Evolutionary conservation across 37 sponge, comb jelly and placozoan genomes (phyloP).

Genomic region (Oscarella lobularis): DNA sequence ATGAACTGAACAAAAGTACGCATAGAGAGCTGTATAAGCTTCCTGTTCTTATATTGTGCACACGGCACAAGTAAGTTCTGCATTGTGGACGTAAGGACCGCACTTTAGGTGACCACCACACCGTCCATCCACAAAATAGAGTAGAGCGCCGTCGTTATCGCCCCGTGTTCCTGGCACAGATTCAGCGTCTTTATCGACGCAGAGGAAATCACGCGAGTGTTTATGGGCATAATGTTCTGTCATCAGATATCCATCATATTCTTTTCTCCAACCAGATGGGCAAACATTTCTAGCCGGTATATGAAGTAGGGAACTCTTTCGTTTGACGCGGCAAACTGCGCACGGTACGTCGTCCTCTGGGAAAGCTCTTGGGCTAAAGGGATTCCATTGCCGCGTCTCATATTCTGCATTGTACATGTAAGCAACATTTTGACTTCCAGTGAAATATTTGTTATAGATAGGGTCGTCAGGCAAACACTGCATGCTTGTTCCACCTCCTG

Average conservation of each 20-base stretch:
- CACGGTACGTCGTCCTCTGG: not conserved
- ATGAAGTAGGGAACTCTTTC: not conserved
- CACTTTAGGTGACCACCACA: not conserved
- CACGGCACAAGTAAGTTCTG: not conserved
- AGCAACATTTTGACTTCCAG: not conserved
- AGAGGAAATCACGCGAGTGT: not conserved
- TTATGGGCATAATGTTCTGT: not conserved
- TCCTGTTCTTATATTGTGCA: not conserved
- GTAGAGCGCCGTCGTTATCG: not conserved
- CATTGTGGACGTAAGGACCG: not conserved
- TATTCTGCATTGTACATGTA: not conserved
- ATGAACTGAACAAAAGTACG: no score
- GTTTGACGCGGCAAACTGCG: not conserved
- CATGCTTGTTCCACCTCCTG: conserved; percentile 6
- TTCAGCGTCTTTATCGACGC: not conserved
- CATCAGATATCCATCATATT: not conserved
- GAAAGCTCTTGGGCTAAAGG: not conserved
- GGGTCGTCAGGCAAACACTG: conserved; percentile 19
- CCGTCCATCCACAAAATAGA: not conserved
- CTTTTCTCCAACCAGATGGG: not conserved
- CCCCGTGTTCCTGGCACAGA: not conserved
- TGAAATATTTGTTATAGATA: not conserved
- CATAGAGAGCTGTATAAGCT: no score
- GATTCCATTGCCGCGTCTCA: not conserved
- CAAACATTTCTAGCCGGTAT: not conserved